Percentiles rank a stretch among this genome's conserved stretches.
phyloP scores from a whole-genome alignment of 2,113 vertebrate genomes.

The Urocitellus parryii region DNA sequence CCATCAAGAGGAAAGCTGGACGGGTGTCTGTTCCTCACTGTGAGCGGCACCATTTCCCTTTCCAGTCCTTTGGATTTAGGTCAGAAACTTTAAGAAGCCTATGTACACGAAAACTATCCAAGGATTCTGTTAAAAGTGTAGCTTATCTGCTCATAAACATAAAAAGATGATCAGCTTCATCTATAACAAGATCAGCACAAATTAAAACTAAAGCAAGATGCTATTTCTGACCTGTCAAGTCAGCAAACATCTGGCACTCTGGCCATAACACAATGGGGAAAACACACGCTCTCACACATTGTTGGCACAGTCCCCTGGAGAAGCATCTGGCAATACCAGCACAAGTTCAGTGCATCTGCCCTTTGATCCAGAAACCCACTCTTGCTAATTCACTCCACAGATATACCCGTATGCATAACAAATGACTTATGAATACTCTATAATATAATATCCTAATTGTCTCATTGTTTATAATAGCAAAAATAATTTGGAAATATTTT shows the following conservation, averaged over 20 bases:
- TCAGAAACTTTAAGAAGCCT: constrained; percentile 2
- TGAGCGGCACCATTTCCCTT: background rate
- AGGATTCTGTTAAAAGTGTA: background rate
- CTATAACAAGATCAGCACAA: background rate
- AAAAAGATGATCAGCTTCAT: background rate
- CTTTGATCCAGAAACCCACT: background rate
- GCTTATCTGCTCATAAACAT: background rate
- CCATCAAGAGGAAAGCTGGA: background rate
- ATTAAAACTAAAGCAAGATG: background rate
- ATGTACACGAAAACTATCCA: background rate
- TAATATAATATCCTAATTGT: background rate
- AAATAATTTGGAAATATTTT: background rate
- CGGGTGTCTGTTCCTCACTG: background rate
- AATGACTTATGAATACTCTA: background rate
- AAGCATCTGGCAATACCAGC: background rate
- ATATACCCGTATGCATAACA: background rate
- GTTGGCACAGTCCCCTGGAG: background rate
- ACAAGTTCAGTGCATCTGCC: background rate
- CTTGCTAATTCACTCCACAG: background rate
- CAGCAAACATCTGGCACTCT: background rate
- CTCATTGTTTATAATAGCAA: background rate
- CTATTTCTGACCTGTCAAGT: background rate
- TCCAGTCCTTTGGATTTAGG: background rate
- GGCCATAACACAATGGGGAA: background rate
- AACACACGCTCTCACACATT: background rate